Evolutionary conservation across 2,113 vertebrate species (phyloP).

Genomic region (Gymnorhina tibicen): DNA sequence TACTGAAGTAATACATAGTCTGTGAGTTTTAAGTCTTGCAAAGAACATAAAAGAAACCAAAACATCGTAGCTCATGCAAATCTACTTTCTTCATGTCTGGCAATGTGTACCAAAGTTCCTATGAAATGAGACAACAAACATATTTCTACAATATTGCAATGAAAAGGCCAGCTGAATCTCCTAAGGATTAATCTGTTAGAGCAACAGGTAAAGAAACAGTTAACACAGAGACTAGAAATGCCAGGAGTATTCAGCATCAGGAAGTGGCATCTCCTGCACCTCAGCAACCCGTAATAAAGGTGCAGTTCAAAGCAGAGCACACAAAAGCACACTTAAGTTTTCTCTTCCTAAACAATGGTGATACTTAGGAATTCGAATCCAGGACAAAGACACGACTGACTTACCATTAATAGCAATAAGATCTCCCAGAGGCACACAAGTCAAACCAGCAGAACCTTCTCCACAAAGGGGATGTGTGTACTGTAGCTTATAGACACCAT

Average conservation of each 20-base stretch:
- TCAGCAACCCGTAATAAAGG: not conserved
- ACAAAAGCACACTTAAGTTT: not conserved
- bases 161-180: not conserved
- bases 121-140: not conserved
- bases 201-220: not conserved
- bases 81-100: not conserved
- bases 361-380: not conserved
- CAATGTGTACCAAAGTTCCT: not conserved
- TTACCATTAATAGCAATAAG: constrained; percentile 85
- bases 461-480: constrained; percentile 87
- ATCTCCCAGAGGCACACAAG: constrained; percentile 84
- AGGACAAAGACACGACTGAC: not conserved
- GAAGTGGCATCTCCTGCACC: not conserved
- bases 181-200: not conserved
- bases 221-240: not conserved
- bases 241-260: not conserved
- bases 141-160: not conserved
- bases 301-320: not conserved
- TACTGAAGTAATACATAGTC: not conserved
- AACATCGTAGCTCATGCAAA: not conserved
- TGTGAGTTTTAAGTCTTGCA: not conserved
- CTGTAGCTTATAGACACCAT: constrained; percentile 79
- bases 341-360: not conserved
- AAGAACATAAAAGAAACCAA: not conserved
- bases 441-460: constrained; percentile 74